Percentiles rank a stretch among this genome's conserved stretches.
phyloP scores from a whole-genome alignment of 2,797 vertebrate genomes.

The Poeciliopsis gracilis region DNA sequence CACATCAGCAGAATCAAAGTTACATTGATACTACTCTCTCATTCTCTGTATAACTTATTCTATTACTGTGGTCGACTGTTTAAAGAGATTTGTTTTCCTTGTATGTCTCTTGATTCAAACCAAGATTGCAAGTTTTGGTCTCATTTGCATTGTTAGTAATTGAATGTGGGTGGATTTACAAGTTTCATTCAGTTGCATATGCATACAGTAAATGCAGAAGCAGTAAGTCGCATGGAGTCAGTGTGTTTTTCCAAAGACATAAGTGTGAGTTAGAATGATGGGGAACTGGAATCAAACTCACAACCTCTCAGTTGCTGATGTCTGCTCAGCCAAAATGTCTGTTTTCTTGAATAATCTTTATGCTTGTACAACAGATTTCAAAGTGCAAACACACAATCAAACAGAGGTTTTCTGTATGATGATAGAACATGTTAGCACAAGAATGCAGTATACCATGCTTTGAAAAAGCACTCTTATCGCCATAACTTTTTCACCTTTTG shows the following conservation, averaged over 20 bases:
- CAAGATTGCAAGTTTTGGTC: neutral
- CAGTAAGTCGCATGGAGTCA: neutral
- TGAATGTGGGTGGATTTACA: neutral
- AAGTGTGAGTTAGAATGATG: neutral
- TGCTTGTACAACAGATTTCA: neutral
- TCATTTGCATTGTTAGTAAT: neutral
- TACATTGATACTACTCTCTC: neutral
- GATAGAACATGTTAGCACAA: neutral
- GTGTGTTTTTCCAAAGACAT: neutral
- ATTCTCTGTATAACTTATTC: neutral
- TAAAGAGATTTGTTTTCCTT: neutral
- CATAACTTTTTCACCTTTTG: neutral
- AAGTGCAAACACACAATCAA: neutral
- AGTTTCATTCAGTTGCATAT: neutral
- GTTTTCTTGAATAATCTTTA: neutral
- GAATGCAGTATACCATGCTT: neutral
- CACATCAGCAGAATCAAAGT: neutral
- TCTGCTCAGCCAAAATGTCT: neutral
- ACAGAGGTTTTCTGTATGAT: neutral
- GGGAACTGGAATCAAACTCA: neutral
- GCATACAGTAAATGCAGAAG: neutral
- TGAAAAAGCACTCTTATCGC: neutral
- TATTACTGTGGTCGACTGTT: no score
- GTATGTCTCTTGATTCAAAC: neutral
- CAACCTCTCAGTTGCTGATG: neutral